Evolutionary conservation across 2,113 vertebrate species (phyloP).

Genomic region (Lepidothrix coronata): DNA sequence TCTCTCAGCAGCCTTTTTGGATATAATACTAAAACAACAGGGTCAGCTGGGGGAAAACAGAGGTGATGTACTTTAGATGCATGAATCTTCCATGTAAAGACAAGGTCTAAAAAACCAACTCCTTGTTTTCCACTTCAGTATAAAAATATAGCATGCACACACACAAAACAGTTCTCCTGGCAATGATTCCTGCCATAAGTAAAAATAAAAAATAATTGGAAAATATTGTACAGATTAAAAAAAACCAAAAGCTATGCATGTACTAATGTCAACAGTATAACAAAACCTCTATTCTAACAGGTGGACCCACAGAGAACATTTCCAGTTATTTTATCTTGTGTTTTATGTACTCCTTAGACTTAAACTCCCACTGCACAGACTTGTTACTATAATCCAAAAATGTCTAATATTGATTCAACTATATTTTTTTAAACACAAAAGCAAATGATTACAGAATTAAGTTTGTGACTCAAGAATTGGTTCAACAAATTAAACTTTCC

Average conservation of each 20-base stretch:
- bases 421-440: background rate
- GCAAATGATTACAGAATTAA: background rate
- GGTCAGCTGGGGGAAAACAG: background rate
- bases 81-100: background rate
- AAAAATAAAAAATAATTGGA: background rate
- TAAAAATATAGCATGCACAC: background rate
- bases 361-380: background rate
- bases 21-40: background rate
- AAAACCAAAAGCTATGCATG: background rate
- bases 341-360: background rate
- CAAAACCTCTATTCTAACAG: background rate
- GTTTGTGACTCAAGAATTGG: background rate
- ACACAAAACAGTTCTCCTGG: background rate
- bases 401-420: background rate
- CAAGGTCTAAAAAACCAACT: background rate
- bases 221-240: background rate
- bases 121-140: background rate
- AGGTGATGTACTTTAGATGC: background rate
- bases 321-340: background rate
- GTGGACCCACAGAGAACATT: background rate
- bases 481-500: constrained; percentile 23
- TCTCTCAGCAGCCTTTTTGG: background rate
- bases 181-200: background rate
- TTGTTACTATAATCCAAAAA: background rate
- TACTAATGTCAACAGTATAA: background rate